Evolutionary conservation across 1,140 invertebrate species (phyloP).

Genomic region (Caerostris darwini): DNA sequence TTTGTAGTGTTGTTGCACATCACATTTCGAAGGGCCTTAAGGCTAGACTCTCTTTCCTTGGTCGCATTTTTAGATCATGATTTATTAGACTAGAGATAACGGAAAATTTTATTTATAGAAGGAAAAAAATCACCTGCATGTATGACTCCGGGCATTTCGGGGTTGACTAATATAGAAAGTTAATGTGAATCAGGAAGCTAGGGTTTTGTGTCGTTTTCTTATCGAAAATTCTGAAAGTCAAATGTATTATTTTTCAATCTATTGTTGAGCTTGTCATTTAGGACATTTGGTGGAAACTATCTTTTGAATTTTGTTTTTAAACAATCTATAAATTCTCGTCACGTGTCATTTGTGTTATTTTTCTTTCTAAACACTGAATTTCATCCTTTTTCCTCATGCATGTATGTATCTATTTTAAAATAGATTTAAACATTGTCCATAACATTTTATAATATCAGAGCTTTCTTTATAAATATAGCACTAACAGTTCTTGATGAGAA

Average conservation of each 20-base stretch:
- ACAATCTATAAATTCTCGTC: neutral
- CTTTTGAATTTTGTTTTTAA: neutral
- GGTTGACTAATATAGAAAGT: neutral
- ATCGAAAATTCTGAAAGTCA: neutral
- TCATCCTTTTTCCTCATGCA: no score
- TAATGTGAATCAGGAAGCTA: neutral
- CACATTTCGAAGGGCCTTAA: neutral
- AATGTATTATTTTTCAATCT: slow-evolving; percentile 2
- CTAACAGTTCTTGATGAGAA: no score
- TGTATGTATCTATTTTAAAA: no score
- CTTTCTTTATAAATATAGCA: no score
- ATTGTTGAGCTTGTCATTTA: neutral
- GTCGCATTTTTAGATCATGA: neutral
- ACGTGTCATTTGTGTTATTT: neutral
- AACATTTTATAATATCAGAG: no score
- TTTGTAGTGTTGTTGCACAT: neutral
- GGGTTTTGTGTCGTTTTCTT: neutral
- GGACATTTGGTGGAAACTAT: neutral
- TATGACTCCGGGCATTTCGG: neutral
- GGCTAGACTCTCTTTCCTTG: neutral
- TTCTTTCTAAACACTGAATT: no score
- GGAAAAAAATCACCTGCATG: neutral
- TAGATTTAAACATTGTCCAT: no score
- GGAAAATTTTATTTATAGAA: neutral
- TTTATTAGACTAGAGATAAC: neutral